Conservation (phyloP, 2,113 vertebrate genomes). For the Phyllostomus discolor region DNA sequence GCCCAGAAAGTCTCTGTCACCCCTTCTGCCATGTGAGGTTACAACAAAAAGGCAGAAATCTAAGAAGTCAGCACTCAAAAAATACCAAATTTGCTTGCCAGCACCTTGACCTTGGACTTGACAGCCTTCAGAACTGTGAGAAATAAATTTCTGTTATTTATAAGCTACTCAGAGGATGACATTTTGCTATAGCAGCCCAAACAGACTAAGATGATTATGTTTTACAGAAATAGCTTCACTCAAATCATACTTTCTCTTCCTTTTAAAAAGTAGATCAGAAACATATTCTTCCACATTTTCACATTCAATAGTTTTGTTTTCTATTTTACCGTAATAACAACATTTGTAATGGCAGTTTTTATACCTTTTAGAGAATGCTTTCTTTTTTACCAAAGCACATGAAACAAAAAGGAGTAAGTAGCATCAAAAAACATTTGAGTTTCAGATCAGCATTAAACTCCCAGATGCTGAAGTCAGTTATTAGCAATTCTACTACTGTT, state of each 20-base stretch:
- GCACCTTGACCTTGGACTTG: background rate
- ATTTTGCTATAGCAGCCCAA: background rate
- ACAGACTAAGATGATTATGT: background rate
- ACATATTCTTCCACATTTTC: background rate
- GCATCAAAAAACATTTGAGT: background rate
- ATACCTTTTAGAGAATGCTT: background rate
- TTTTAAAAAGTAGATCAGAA: conserved; percentile 36
- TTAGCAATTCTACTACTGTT: background rate
- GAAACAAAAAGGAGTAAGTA: conserved; percentile 4
- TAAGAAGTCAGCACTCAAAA: background rate
- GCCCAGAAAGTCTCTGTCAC: background rate
- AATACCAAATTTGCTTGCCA: background rate
- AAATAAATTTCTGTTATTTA: background rate
- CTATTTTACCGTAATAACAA: background rate
- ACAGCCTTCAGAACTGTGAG: background rate
- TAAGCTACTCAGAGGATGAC: background rate
- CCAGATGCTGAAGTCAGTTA: conserved; percentile 28
- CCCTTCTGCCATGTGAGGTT: background rate
- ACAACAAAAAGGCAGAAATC: background rate
- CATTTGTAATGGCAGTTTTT: background rate
- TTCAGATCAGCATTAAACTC: background rate
- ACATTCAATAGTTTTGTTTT: background rate
- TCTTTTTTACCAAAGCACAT: background rate
- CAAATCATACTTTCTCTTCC: background rate
- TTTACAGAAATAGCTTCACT: background rate